A percentile compares a stretch with the other conserved stretches of the same genome.
phyloP scores from a whole-genome alignment of 2,113 vertebrate genomes.

The Tapirus terrestris region DNA sequence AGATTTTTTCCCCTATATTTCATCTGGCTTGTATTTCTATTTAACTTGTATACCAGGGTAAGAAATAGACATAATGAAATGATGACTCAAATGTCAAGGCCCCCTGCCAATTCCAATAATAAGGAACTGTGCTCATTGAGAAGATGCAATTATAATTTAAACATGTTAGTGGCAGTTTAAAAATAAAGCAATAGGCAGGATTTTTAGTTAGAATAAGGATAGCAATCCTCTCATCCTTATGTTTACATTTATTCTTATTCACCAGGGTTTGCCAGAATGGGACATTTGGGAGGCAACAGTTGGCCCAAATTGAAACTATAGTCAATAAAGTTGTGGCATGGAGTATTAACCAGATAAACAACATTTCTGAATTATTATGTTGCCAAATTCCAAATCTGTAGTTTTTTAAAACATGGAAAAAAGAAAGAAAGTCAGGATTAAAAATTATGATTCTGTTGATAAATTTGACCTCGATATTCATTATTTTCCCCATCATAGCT shows the following conservation, averaged over 20 bases:
- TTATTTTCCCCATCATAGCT: neutral
- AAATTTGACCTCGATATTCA: neutral
- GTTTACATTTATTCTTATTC: neutral
- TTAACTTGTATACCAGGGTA: conserved; percentile 66
- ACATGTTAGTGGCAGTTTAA: conserved; percentile 48
- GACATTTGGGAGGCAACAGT: neutral
- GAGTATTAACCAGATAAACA: neutral
- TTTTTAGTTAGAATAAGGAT: conserved; percentile 38
- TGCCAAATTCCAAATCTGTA: neutral
- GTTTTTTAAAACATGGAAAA: neutral
- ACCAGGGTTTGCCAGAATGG: neutral
- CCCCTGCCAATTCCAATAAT: conserved; percentile 72
- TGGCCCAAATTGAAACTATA: neutral
- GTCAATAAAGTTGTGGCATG: neutral
- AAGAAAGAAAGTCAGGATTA: neutral
- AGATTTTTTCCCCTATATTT: neutral
- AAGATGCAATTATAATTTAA: conserved; percentile 65
- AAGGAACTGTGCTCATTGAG: conserved; percentile 61
- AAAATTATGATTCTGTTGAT: neutral
- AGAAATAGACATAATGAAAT: conserved; percentile 70
- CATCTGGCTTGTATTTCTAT: conserved; percentile 58
- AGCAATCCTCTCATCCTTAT: neutral
- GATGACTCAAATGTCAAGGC: conserved; percentile 74
- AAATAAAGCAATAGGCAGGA: conserved; percentile 49
- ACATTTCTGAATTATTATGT: neutral